Evolutionary conservation across 2,888 invertebrate genomes (phyloP).

Genomic region (Drosophila mimica): DNA sequence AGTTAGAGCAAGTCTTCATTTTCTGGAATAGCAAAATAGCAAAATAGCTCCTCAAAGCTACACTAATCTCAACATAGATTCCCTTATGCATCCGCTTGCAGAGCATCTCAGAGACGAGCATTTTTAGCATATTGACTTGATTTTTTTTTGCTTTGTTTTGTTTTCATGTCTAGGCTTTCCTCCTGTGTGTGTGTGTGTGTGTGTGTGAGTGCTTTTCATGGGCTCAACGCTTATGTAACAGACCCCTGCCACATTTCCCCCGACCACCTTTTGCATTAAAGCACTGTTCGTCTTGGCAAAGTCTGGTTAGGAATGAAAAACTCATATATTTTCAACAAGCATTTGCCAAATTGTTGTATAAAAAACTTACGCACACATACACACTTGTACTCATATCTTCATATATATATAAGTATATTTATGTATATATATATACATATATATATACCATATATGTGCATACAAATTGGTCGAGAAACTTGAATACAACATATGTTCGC

Average conservation of each 20-base stretch:
- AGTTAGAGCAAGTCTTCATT: neutral
- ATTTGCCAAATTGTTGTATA: constrained; percentile 74
- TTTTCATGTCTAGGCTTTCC: constrained; percentile 20
- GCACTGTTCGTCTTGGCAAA: constrained; percentile 18
- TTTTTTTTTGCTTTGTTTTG: constrained; percentile 13
- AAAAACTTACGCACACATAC: constrained; percentile 40
- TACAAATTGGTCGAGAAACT: constrained; percentile 55
- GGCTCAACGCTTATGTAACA: constrained; percentile 63
- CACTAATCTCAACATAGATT: neutral
- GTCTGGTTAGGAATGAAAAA: constrained; percentile 46
- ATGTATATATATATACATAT: neutral
- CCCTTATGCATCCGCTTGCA: neutral
- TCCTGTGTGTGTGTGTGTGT: constrained; percentile 1
- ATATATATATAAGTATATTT: constrained; percentile 8
- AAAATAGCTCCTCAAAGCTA: neutral
- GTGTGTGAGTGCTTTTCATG: constrained; percentile 24
- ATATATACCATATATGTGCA: constrained; percentile 16
- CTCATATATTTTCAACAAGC: constrained; percentile 66
- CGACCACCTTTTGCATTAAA: neutral
- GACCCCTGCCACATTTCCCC: constrained; percentile 7
- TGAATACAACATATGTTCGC: constrained; percentile 71
- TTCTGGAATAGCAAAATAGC: neutral
- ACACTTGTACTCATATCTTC: neutral
- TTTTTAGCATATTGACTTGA: constrained; percentile 31
- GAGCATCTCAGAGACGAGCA: constrained; percentile 16